Conservation (phyloP, 2,888 invertebrate genomes). For the Oeneis ivallda region DNA sequence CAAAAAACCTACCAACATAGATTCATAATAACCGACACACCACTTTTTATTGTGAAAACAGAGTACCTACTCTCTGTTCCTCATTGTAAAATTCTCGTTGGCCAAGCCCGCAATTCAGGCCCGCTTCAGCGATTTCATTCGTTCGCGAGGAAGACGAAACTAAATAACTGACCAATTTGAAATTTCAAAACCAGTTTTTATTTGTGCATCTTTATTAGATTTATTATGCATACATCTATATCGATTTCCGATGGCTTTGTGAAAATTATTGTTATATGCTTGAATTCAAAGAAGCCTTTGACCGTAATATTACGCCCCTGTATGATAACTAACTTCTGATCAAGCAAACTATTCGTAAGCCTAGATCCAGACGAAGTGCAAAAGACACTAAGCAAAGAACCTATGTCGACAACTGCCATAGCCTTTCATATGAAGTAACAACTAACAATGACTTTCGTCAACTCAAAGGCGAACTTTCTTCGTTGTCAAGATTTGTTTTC, state of each 20-base stretch:
- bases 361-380: too few species aligned
- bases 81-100: constrained; percentile 69
- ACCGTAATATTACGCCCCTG: constrained; percentile 46
- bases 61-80: constrained; percentile 57
- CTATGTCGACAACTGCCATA: too few species aligned
- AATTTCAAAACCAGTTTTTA: constrained; percentile 34
- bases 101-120: constrained; percentile 69
- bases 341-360: too few species aligned
- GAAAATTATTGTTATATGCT: constrained; percentile 37
- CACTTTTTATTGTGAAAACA: constrained; percentile 54
- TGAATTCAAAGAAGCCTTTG: constrained; percentile 55
- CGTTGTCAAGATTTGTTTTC: too few species aligned
- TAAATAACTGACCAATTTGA: constrained; percentile 54
- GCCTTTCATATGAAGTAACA: too few species aligned
- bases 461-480: too few species aligned
- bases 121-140: constrained; percentile 67
- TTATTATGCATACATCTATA: not conserved
- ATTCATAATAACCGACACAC: constrained; percentile 36
- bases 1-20: constrained; percentile 1
- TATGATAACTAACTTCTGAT: constrained; percentile 60
- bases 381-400: too few species aligned
- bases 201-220: constrained; percentile 12
- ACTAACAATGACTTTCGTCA: too few species aligned
- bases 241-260: constrained; percentile 27
- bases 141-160: constrained; percentile 53